Evolutionary conservation across 2,888 invertebrate genomes (phyloP).

Genomic region (Nineta flava): DNA sequence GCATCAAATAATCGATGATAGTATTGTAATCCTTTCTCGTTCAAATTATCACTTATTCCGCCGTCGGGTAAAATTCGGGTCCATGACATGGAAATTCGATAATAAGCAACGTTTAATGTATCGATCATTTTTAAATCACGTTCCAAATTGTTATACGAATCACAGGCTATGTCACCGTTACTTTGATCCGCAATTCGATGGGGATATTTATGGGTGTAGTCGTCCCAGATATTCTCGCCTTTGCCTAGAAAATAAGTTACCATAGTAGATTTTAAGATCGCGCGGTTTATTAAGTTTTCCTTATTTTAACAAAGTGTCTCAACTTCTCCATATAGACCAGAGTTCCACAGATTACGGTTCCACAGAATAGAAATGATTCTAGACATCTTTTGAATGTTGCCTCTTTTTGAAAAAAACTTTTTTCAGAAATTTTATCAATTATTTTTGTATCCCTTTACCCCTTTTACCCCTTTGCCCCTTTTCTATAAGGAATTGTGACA

Average conservation of each 20-base stretch:
- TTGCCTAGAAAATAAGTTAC: conserved; percentile 26
- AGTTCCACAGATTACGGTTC: too few species aligned
- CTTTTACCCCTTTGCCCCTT: too few species aligned
- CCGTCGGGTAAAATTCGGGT: conserved; percentile 37
- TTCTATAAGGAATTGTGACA: too few species aligned
- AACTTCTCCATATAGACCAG: too few species aligned
- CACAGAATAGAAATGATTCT: too few species aligned
- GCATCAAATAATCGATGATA: conserved; percentile 36
- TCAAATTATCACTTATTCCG: conserved; percentile 21
- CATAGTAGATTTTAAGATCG: too few species aligned
- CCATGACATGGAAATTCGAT: conserved; percentile 44
- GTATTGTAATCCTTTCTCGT: conserved; percentile 32
- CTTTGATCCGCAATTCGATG: conserved; percentile 15
- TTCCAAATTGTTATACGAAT: conserved; percentile 18
- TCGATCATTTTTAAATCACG: conserved; percentile 17
- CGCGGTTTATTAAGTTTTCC: too few species aligned
- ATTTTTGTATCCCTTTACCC: too few species aligned
- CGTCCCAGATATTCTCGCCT: conserved; percentile 35
- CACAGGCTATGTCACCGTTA: conserved; percentile 19
- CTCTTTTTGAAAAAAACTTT: too few species aligned
- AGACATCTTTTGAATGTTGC: too few species aligned
- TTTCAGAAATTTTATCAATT: too few species aligned
- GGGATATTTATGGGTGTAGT: conserved; percentile 24
- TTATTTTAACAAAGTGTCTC: too few species aligned
- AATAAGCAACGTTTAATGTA: conserved; percentile 24